These are phyloP conservation scores for Orthonychiurus folsomi DNA, from an alignment of 2,888 invertebrate species.

Conservation along the genomic window DNA sequence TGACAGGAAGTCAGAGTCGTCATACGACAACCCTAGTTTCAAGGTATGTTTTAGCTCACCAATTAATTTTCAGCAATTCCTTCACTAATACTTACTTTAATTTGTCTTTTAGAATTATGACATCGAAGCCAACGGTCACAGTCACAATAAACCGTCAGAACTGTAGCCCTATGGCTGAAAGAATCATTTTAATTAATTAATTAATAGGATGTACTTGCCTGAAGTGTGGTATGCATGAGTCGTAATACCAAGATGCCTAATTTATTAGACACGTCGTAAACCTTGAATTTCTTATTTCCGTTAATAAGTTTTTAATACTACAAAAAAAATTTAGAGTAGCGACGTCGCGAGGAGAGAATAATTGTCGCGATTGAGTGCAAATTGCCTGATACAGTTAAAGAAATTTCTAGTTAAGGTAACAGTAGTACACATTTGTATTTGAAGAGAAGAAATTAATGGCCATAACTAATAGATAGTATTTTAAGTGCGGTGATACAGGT, in stretches of 20 bases:
- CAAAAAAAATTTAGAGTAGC: no score
- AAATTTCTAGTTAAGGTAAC: no score
- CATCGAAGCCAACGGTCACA: constrained; percentile 38
- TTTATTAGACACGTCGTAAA: background rate
- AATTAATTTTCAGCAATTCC: background rate
- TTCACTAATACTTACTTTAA: background rate
- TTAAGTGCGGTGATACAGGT: no score
- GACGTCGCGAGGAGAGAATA: no score
- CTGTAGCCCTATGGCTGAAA: no score
- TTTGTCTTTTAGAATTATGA: constrained; percentile 36
- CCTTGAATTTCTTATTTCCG: background rate
- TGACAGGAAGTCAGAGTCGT: constrained; percentile 71
- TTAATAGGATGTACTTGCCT: background rate
- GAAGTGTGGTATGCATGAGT: background rate
- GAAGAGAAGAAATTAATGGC: no score
- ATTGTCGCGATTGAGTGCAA: no score
- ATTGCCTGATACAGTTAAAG: no score
- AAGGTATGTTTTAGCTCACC: constrained; percentile 53
- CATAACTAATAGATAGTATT: no score
- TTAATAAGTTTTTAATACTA: background rate
- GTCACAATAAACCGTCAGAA: constrained; percentile 36
- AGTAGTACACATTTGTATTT: no score
- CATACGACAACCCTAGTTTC: constrained; percentile 87
- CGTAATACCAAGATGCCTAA: background rate
- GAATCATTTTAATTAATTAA: background rate